Evolutionary conservation across 2,113 vertebrate species (phyloP).

Genomic region (Echinops telfairi): DNA sequence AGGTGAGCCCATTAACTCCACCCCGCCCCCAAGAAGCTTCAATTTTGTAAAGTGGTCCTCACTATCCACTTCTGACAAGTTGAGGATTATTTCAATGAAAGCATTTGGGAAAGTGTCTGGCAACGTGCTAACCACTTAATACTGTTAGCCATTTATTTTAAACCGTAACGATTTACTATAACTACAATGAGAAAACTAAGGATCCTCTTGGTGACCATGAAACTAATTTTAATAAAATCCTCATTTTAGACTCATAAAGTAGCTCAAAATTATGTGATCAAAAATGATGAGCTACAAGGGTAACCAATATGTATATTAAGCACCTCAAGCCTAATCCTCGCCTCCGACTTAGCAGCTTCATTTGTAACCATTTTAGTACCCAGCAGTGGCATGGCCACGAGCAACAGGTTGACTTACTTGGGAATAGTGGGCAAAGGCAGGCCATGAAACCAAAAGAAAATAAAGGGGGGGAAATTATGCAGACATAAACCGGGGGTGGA

Average conservation of each 20-base stretch:
- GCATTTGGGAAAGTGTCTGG: not conserved
- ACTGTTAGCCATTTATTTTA: not conserved
- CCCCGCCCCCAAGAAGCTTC: not conserved
- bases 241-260: not conserved
- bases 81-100: not conserved
- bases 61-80: not conserved
- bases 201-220: not conserved
- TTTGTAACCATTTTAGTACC: not conserved
- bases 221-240: not conserved
- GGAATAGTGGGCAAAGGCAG: not conserved
- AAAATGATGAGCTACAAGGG: not conserved
- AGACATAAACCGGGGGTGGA: not conserved
- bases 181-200: not conserved
- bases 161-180: not conserved
- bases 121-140: not conserved
- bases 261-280: not conserved
- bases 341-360: not conserved
- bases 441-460: not conserved
- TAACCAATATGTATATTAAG: not conserved
- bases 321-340: not conserved
- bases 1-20: not conserved
- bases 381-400: not conserved
- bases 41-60: not conserved
- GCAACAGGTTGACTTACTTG: not conserved
- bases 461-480: accelerated